Evolutionary conservation across 2,888 invertebrate species (phyloP).

Genomic region (Cerastis leucographa): DNA sequence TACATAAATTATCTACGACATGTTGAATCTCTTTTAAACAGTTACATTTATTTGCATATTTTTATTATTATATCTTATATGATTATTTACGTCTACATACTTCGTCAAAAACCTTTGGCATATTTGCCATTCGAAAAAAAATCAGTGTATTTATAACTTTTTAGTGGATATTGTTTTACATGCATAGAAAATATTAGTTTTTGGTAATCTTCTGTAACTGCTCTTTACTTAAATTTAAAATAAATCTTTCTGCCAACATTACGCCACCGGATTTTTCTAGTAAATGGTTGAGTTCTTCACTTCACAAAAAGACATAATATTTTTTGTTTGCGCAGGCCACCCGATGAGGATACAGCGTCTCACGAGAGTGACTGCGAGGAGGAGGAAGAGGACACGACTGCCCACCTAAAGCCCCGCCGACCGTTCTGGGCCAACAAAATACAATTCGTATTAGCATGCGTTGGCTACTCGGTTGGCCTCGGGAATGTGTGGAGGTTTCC

Average conservation of each 20-base stretch:
- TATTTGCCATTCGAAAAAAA: slow-evolving; percentile 30
- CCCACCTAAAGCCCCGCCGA: slow-evolving; percentile 93
- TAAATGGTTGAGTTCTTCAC: neutral
- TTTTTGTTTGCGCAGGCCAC: slow-evolving; percentile 89
- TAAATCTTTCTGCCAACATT: slow-evolving; percentile 21
- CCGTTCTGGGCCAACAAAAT: slow-evolving; percentile 97
- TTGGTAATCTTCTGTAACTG: slow-evolving; percentile 23
- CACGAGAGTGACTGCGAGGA: slow-evolving; percentile 94
- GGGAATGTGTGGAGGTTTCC: slow-evolving; percentile 98
- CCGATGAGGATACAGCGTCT: slow-evolving; percentile 94
- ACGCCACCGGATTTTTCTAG: slow-evolving; percentile 22
- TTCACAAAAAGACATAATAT: slow-evolving; percentile 3
- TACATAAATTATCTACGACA: slow-evolving; percentile 73
- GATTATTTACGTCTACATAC: slow-evolving; percentile 29
- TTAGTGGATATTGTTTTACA: slow-evolving; percentile 11
- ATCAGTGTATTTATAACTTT: slow-evolving; percentile 18
- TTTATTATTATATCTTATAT: slow-evolving; percentile 41
- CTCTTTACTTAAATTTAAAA: slow-evolving; percentile 19
- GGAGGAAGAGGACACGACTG: slow-evolving; percentile 93
- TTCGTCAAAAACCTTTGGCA: slow-evolving; percentile 22
- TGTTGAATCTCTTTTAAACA: slow-evolving; percentile 68
- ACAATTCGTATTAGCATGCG: slow-evolving; percentile 96
- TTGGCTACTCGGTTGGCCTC: slow-evolving; percentile 97
- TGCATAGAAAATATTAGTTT: slow-evolving; percentile 19
- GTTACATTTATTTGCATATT: slow-evolving; percentile 64